These are phyloP conservation scores for Choreutis nemorana DNA, from an alignment of 2,888 invertebrate species.

Conservation along the genomic window DNA sequence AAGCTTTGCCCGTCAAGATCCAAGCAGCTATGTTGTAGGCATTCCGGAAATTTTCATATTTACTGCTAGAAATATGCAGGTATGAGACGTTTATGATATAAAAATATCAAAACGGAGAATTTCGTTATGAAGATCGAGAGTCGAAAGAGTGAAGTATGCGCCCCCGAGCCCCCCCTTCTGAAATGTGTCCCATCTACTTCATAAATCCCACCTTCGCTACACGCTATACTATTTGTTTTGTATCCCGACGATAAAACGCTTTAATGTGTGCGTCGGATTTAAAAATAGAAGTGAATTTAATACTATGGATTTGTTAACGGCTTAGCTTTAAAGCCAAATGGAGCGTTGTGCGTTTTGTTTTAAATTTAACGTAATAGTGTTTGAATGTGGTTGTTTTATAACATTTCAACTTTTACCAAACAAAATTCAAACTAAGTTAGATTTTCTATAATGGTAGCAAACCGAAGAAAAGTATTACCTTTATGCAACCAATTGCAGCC, in stretches of 20 bases:
- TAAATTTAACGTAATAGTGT: no score
- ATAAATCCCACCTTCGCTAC: conserved; percentile 19
- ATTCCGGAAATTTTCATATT: conserved; percentile 67
- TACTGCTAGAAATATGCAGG: conserved; percentile 67
- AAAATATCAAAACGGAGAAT: conserved; percentile 66
- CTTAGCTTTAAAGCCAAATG: no score
- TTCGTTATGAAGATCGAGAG: conserved; percentile 64
- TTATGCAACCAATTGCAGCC: no score
- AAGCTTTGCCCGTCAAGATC: conserved; percentile 51
- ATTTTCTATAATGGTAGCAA: no score
- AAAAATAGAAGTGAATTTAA: no score
- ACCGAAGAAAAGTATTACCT: no score
- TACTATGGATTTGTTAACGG: no score
- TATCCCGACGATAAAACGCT: not conserved
- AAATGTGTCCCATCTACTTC: conserved; percentile 26
- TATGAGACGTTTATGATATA: conserved; percentile 64
- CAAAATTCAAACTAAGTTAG: no score
- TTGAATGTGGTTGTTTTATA: no score
- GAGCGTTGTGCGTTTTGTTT: no score
- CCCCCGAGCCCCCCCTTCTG: conserved; percentile 21
- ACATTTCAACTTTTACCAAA: no score
- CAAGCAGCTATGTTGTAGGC: conserved; percentile 44
- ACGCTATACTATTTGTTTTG: not conserved
- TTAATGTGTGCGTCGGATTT: no score
- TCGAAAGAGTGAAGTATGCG: conserved; percentile 57